Evolutionary conservation across 1,140 invertebrate species (phyloP).

Genomic region (Coelopa frigida): DNA sequence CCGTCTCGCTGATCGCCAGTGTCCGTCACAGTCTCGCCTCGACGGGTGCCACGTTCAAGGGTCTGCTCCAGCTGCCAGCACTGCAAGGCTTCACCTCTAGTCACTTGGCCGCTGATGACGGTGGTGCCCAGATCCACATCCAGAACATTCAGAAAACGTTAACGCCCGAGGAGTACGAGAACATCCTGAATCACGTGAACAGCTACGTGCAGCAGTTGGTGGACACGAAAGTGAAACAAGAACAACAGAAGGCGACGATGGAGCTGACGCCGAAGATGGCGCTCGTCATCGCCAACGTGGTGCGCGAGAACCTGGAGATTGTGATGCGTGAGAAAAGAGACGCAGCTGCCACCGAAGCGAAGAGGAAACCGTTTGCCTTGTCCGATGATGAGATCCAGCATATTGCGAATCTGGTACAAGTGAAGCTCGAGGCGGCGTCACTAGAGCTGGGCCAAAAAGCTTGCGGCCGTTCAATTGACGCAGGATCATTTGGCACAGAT

Average conservation of each 20-base stretch:
- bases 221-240: slow-evolving; percentile 28
- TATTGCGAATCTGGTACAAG: slow-evolving; percentile 1
- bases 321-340: slow-evolving; percentile 9
- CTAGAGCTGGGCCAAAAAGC: slow-evolving; percentile 17
- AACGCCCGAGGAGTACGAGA: slow-evolving; percentile 36
- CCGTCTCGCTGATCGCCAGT: slow-evolving; percentile 22
- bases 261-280: slow-evolving; percentile 26
- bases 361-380: background rate
- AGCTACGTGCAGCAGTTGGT: slow-evolving; percentile 38
- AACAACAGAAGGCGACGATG: slow-evolving; percentile 10
- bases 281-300: slow-evolving; percentile 24
- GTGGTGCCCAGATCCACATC: slow-evolving; percentile 19
- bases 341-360: background rate
- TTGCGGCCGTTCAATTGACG: slow-evolving; percentile 22
- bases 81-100: slow-evolving; percentile 4
- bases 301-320: slow-evolving; percentile 26
- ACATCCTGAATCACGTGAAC: slow-evolving; percentile 40
- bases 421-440: background rate
- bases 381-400: slow-evolving; percentile 4
- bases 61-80: slow-evolving; percentile 6
- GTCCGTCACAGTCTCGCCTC: slow-evolving; percentile 10
- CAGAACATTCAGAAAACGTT: slow-evolving; percentile 26
- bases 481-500: slow-evolving; percentile 42
- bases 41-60: slow-evolving; percentile 9
- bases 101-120: slow-evolving; percentile 1